Base-by-base conservation (phyloP, 2,888 invertebrate genomes). In the Escarpia spicata region DNA sequence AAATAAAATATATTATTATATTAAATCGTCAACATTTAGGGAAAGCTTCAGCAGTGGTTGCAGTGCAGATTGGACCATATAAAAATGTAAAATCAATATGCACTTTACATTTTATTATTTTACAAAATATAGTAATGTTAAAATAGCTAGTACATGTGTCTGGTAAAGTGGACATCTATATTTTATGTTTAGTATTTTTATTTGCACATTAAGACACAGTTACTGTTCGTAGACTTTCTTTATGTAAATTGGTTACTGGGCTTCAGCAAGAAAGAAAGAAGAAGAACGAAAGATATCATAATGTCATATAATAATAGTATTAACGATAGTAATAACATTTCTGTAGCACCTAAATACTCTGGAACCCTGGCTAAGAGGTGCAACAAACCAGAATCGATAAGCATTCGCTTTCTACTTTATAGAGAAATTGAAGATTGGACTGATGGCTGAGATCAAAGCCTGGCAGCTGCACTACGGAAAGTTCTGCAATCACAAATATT, bases 391-490 rank as follows among this genome's bases (percentile, higher is more conserved):
- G 15, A 8, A 9, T 52, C 52, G 15, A 9, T 52, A 52, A 52
- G 52, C 9, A 52, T 2, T 52, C 43, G 8, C 26, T 75, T 75
- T 75, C 75, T 75, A 26, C 75, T 26, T 95, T 95, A 75, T 95
- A 97, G 97, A 97, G 93, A 96, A 96, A 96, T 97, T 99, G 6
- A 99, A 99, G 97, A 97, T 98, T 95, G 98, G 98, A 43, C 97
- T 99, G 92, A 97, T 97, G 98, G 98, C 45, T 97, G 97, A 97
- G 94, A 96, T 96, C 4, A 96, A 95, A 92, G 95, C 95, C 0
- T 97, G 97, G 97, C 95, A 96, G 19, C 94, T 96, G 92, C 95
- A 95, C 91, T 96, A 96, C 93, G 97, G 97, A 43, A 95, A 95
- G 92, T 96, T 95, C 91, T 96, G 96, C 94, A 96, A 96, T 95